Percentiles rank a stretch among this genome's conserved stretches.
Evolutionary conservation across 1,140 invertebrate species (phyloP).

Genomic region (Camponotus pennsylvanicus): DNA sequence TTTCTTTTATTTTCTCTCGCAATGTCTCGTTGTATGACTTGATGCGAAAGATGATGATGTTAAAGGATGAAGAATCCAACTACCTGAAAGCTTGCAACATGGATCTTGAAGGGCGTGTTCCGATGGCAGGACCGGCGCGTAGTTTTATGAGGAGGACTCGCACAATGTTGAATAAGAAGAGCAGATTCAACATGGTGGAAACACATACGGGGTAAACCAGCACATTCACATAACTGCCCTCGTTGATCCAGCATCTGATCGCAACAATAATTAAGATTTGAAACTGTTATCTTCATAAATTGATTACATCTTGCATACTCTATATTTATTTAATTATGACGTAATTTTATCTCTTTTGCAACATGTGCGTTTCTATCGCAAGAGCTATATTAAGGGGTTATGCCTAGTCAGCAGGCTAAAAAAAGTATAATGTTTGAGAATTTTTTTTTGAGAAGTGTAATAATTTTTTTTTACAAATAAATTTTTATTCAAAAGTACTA

Average conservation of each 20-base stretch:
- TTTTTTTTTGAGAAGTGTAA: too few species aligned
- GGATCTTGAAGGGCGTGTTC: slow-evolving; percentile 89
- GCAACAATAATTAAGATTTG: slow-evolving; percentile 9
- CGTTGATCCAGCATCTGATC: slow-evolving; percentile 94
- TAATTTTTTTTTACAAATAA: too few species aligned
- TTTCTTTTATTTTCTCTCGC: not conserved
- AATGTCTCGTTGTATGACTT: slow-evolving; percentile 19
- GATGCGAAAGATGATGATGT: slow-evolving; percentile 5
- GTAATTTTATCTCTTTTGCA: not conserved
- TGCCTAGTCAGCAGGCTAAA: too few species aligned
- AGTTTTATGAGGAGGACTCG: slow-evolving; percentile 96
- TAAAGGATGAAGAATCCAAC: slow-evolving; percentile 21
- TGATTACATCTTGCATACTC: not conserved
- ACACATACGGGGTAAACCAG: slow-evolving; percentile 92
- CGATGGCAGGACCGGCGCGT: slow-evolving; percentile 88
- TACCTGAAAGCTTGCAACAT: slow-evolving; percentile 93
- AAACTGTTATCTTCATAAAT: not conserved
- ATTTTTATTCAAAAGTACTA: too few species aligned
- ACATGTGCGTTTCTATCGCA: not conserved
- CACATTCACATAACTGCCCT: slow-evolving; percentile 91
- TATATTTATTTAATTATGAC: not conserved
- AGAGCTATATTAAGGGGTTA: not conserved
- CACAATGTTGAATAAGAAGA: slow-evolving; percentile 97
- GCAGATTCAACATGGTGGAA: slow-evolving; percentile 94
- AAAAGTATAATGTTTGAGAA: too few species aligned